Conservation (phyloP, 2,888 invertebrate genomes). For the Geotrupes spiniger region DNA sequence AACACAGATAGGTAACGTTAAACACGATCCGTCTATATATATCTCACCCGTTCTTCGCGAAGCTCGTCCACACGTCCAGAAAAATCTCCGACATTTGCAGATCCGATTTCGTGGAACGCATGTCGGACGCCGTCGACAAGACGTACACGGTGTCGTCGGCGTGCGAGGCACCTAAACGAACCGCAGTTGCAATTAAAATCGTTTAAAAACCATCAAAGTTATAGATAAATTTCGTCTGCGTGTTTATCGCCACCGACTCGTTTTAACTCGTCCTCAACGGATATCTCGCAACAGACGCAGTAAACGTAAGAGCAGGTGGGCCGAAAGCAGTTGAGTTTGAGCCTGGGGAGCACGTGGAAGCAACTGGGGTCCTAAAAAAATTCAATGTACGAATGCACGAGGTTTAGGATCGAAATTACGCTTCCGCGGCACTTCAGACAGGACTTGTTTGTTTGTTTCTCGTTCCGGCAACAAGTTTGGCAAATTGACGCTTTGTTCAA, state of each 20-base stretch:
- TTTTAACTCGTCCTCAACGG: too few relatives aligned
- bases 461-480: neutral
- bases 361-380: too few relatives aligned
- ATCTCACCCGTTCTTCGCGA: slow-evolving; percentile 60
- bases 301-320: too few relatives aligned
- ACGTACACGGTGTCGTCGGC: slow-evolving; percentile 60
- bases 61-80: slow-evolving; percentile 56
- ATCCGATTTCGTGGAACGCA: slow-evolving; percentile 50
- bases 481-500: neutral
- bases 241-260: too few relatives aligned
- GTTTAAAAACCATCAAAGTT: too few relatives aligned
- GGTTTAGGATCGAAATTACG: too few relatives aligned
- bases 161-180: slow-evolving; percentile 62
- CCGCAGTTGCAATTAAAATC: slow-evolving; percentile 11
- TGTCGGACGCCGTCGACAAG: slow-evolving; percentile 47
- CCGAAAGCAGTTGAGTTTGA: too few relatives aligned
- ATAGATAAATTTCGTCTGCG: slow-evolving; percentile 2
- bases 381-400: too few relatives aligned
- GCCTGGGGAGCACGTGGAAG: too few relatives aligned
- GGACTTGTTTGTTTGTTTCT: neutral
- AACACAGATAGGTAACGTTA: neutral
- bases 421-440: too few relatives aligned
- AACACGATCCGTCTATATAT: slow-evolving; percentile 1
- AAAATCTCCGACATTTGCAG: slow-evolving; percentile 54
- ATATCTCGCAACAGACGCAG: too few relatives aligned